Evolutionary conservation across 2,888 invertebrate genomes (phyloP).

Genomic region (Drosophila testacea): DNA sequence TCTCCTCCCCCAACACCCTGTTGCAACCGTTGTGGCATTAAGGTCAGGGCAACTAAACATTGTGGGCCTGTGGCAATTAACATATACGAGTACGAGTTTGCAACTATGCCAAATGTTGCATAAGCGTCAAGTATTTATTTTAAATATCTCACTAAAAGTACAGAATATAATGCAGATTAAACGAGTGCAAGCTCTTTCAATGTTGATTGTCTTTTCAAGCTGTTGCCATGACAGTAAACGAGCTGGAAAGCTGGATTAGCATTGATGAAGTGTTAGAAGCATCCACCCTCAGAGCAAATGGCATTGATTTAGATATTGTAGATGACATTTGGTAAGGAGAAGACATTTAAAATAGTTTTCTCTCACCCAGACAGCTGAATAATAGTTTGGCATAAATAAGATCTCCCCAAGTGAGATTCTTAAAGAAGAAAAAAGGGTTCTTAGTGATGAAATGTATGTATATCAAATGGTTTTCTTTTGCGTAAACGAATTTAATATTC

Average conservation of each 20-base stretch:
- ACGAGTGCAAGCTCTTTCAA: slow-evolving; percentile 21
- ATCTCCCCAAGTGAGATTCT: too few species aligned
- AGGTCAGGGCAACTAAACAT: slow-evolving; percentile 46
- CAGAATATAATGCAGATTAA: slow-evolving; percentile 42
- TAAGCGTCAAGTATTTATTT: slow-evolving; percentile 41
- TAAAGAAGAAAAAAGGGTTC: too few species aligned
- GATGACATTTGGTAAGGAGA: not conserved
- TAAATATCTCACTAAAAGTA: slow-evolving; percentile 32
- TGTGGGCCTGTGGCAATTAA: slow-evolving; percentile 55
- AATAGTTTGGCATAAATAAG: not conserved
- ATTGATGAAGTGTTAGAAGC: not conserved
- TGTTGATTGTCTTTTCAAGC: slow-evolving; percentile 29
- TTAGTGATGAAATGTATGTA: too few species aligned
- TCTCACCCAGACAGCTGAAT: not conserved
- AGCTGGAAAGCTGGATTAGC: not conserved
- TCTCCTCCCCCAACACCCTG: not conserved
- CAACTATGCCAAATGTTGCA: slow-evolving; percentile 29
- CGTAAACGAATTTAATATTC: too few species aligned
- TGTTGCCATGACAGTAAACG: slow-evolving; percentile 22
- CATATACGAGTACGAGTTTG: slow-evolving; percentile 35
- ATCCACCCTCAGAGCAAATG: not conserved
- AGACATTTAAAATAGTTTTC: not conserved
- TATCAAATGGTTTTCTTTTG: too few species aligned
- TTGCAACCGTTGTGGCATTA: slow-evolving; percentile 20
- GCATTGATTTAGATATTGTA: not conserved